Percentiles rank a stretch among this genome's conserved stretches.
Conservation (phyloP, 2,888 invertebrate genomes). For the Campoletis raptor region DNA sequence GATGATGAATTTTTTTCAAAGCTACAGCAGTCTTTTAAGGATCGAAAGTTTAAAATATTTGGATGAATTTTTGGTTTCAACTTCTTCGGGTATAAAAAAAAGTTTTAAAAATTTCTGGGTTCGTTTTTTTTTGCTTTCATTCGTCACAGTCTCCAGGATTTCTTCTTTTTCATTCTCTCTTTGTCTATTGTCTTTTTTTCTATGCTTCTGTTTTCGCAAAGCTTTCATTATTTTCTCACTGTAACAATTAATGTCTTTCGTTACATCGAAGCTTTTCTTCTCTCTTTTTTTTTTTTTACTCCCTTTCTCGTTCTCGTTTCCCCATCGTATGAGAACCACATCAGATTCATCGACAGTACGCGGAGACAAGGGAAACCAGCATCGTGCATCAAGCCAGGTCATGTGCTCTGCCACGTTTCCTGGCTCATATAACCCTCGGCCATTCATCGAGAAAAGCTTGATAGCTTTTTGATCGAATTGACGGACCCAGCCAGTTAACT, state of each 20-base stretch:
- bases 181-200: not conserved
- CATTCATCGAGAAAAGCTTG: constrained; percentile 73
- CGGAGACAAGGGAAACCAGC: constrained; percentile 33
- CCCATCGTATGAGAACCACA: constrained; percentile 21
- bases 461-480: constrained; percentile 74
- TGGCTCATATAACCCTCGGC: constrained; percentile 63
- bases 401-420: constrained; percentile 52
- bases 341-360: constrained; percentile 21
- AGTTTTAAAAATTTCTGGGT: not conserved
- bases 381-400: constrained; percentile 46
- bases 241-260: constrained; percentile 3
- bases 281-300: not conserved
- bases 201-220: not conserved
- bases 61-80: not conserved
- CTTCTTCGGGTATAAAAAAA: not conserved
- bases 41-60: not conserved
- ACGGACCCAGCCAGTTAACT: constrained; percentile 68
- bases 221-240: constrained; percentile 11
- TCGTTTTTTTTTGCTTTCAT: not conserved
- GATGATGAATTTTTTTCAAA: not conserved
- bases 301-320: constrained; percentile 10
- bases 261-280: constrained; percentile 1
- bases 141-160: not conserved
- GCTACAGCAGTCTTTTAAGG: not conserved
- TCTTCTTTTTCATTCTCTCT: constrained; percentile 9